Conservation (phyloP, 2,113 vertebrate species). For the Microtus oregoni region DNA sequence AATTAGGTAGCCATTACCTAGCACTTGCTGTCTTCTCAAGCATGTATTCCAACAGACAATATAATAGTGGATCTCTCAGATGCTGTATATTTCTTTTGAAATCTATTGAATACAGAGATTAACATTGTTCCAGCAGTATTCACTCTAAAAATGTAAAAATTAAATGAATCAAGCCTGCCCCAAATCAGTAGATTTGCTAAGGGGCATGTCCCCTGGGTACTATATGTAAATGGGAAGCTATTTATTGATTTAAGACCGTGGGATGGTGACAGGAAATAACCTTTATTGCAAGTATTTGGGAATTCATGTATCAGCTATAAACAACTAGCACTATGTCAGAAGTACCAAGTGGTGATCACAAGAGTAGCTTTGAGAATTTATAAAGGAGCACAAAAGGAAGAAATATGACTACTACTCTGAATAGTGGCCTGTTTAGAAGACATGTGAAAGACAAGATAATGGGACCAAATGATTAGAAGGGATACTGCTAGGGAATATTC, state of each 20-base stretch:
- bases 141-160: neutral
- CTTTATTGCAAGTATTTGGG: conserved; percentile 15
- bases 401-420: conserved; percentile 23
- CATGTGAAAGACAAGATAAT: conserved; percentile 6
- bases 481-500: neutral
- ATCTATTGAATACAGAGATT: neutral
- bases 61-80: neutral
- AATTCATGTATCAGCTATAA: neutral
- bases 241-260: neutral
- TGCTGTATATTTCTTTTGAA: conserved; percentile 11
- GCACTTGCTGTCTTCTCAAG: neutral
- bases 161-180: neutral
- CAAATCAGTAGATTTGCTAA: neutral
- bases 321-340: neutral
- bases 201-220: neutral
- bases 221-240: neutral
- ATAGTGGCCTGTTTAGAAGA: neutral
- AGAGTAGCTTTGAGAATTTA: neutral
- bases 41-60: neutral
- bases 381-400: neutral
- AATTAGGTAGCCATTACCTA: neutral
- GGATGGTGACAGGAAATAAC: neutral
- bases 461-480: neutral
- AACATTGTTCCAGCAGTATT: neutral
- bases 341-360: neutral